Percentiles rank a stretch among this genome's conserved stretches.
These are phyloP conservation scores for Paramormyrops hopkinsi DNA, from an alignment of 2,797 vertebrate species.

Conservation along the genomic window DNA sequence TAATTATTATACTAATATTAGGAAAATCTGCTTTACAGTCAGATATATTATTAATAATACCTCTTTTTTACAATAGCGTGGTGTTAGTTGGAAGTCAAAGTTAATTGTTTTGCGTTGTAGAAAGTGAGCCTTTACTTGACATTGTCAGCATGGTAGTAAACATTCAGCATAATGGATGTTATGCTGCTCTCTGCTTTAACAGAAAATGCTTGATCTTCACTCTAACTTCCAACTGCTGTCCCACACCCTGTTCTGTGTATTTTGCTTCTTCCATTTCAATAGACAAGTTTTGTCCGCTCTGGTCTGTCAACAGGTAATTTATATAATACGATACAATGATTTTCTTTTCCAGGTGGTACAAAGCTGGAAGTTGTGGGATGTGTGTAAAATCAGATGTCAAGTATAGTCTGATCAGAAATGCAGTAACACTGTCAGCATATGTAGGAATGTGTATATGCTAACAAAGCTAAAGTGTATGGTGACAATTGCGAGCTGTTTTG, in stretches of 20 bases:
- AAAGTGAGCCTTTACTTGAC: not conserved
- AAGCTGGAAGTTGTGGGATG: not conserved
- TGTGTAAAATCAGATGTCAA: not conserved
- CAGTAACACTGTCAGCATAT: not conserved
- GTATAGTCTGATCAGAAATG: not conserved
- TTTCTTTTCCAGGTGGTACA: not conserved
- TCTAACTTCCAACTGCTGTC: not conserved
- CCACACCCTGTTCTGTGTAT: not conserved
- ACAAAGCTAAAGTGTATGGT: not conserved
- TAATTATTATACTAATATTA: not conserved
- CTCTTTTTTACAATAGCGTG: not conserved
- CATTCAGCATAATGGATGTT: not conserved
- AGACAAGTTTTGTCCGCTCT: not conserved
- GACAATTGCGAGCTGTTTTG: not conserved
- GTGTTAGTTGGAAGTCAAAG: not conserved
- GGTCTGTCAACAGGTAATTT: not conserved
- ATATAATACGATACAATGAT: not conserved
- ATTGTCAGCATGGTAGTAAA: not conserved
- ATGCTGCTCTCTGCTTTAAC: not conserved
- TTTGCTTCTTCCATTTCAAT: not conserved
- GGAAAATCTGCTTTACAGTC: not conserved
- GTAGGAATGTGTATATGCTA: not conserved
- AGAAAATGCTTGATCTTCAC: not conserved
- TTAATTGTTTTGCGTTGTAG: not conserved
- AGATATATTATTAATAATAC: not conserved